These are phyloP conservation scores for Drosophila villosipedis DNA, from an alignment of 2,888 invertebrate species.

Conservation along the genomic window DNA sequence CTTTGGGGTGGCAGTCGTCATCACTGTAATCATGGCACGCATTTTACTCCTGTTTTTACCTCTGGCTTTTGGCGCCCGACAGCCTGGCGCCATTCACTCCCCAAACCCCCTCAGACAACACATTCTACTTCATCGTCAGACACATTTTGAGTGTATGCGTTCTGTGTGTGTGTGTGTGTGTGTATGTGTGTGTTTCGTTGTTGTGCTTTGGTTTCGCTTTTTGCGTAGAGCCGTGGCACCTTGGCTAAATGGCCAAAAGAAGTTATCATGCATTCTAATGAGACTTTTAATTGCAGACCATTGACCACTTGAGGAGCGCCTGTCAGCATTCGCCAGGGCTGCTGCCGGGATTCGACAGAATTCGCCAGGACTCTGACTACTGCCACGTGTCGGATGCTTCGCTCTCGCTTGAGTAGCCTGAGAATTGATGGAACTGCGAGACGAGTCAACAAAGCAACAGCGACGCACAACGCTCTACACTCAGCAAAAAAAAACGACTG, in stretches of 20 bases:
- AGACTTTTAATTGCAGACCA: conserved; percentile 77
- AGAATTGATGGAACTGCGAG: conserved; percentile 66
- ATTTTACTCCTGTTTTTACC: conserved; percentile 84
- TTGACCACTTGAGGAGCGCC: conserved; percentile 71
- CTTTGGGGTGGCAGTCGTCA: conserved; percentile 82
- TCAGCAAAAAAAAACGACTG: background rate
- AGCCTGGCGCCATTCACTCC: conserved; percentile 75
- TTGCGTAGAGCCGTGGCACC: conserved; percentile 27
- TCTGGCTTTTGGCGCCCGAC: conserved; percentile 84
- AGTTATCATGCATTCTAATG: conserved; percentile 80
- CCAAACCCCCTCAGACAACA: conserved; percentile 14
- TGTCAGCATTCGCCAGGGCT: conserved; percentile 18
- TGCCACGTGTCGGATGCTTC: conserved; percentile 75
- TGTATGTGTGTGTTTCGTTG: conserved; percentile 25
- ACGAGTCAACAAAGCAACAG: conserved; percentile 56
- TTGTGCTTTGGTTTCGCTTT: conserved; percentile 13
- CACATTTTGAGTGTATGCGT: conserved; percentile 47
- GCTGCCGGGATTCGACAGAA: conserved; percentile 5
- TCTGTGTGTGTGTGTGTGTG: conserved; percentile 54
- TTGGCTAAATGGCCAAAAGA: conserved; percentile 43
- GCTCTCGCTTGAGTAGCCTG: conserved; percentile 73
- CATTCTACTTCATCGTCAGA: conserved; percentile 41
- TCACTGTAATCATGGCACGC: conserved; percentile 84
- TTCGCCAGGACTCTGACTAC: conserved; percentile 30
- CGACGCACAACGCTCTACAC: conserved; percentile 8